Conservation (phyloP, 2,888 invertebrate genomes). For the Ferdinandea cuprea region DNA sequence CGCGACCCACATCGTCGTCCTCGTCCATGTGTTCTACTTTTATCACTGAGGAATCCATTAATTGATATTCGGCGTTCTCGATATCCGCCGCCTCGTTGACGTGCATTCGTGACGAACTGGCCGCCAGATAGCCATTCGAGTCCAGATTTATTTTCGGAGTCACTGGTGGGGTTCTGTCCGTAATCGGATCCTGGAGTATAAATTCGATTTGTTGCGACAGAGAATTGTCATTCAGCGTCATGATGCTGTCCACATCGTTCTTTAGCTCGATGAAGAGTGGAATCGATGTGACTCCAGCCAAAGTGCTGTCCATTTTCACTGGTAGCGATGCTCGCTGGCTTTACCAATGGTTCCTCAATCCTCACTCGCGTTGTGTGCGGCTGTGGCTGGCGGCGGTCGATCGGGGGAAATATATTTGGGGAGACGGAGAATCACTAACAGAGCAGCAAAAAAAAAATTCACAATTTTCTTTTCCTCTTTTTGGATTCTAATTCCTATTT, state of each 20-base stretch:
- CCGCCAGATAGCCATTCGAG: slow-evolving; percentile 39
- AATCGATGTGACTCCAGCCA: slow-evolving; percentile 70
- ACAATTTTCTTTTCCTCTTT: slow-evolving; percentile 39
- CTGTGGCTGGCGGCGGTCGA: slow-evolving; percentile 11
- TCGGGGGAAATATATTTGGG: slow-evolving; percentile 10
- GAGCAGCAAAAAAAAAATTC: slow-evolving; percentile 24
- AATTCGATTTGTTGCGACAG: slow-evolving; percentile 83
- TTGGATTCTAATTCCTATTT: slow-evolving; percentile 39
- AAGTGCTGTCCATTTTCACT: slow-evolving; percentile 64
- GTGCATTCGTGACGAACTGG: slow-evolving; percentile 28
- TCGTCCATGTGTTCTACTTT: slow-evolving; percentile 68
- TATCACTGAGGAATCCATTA: slow-evolving; percentile 63
- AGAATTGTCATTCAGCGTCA: slow-evolving; percentile 82
- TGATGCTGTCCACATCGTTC: slow-evolving; percentile 81
- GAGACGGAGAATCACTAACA: no score
- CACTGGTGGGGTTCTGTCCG: slow-evolving; percentile 57
- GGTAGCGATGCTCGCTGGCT: slow-evolving; percentile 31
- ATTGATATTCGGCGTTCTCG: slow-evolving; percentile 32
- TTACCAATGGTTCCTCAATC: slow-evolving; percentile 39
- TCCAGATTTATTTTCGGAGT: slow-evolving; percentile 61
- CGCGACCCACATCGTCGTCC: slow-evolving; percentile 63
- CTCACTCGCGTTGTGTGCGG: slow-evolving; percentile 9
- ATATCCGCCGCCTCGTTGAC: slow-evolving; percentile 12
- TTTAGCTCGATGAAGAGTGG: slow-evolving; percentile 75
- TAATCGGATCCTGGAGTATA: slow-evolving; percentile 81